These are phyloP conservation scores for Octopus bimaculoides DNA, from an alignment of 1,140 invertebrate species.

Conservation along the genomic window DNA sequence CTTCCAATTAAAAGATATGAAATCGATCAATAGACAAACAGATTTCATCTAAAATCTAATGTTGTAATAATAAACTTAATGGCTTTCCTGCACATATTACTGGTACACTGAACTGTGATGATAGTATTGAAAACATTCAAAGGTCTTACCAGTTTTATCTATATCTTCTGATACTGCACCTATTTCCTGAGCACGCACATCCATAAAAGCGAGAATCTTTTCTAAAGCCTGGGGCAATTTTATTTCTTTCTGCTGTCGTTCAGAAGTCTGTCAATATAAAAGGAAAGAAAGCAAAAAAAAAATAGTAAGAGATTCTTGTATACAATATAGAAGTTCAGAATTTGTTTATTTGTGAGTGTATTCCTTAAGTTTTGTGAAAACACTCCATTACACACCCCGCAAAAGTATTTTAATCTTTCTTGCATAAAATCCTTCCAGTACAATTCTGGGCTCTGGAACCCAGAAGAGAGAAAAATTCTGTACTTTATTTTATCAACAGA, in stretches of 20 bases:
- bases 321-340: neutral
- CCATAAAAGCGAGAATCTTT: constrained; percentile 83
- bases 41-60: too few species aligned
- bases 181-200: constrained; percentile 76
- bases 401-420: neutral
- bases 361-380: neutral
- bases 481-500: too few species aligned
- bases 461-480: too few species aligned
- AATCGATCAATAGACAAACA: too few species aligned
- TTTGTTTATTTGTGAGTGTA: neutral
- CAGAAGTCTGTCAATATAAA: constrained; percentile 21
- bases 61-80: too few species aligned
- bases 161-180: constrained; percentile 61
- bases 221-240: constrained; percentile 79
- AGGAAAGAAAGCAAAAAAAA: neutral
- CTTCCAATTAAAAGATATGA: too few species aligned
- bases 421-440: neutral
- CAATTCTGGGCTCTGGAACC: neutral
- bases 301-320: too few species aligned
- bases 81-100: too few species aligned
- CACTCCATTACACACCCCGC: neutral
- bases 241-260: constrained; percentile 59
- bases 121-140: too few species aligned
- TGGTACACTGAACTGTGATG: too few species aligned
- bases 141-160: constrained; percentile 25